These are phyloP conservation scores for Trichopoda pennipes DNA, from an alignment of 2,888 invertebrate species.

Conservation along the genomic window DNA sequence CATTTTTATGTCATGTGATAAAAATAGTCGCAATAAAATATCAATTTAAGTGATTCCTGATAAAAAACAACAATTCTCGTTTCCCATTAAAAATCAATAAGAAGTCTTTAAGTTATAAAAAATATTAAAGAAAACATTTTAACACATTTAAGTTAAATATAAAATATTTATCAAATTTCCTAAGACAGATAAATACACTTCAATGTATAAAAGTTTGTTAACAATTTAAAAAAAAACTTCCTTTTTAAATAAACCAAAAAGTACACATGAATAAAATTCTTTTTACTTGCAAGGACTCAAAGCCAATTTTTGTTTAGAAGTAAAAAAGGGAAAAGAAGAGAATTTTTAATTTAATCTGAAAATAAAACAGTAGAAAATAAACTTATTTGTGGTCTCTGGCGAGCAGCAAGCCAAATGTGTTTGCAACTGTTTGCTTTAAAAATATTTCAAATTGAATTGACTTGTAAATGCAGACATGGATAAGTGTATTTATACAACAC, in stretches of 20 bases:
- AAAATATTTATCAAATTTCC: too few relatives aligned
- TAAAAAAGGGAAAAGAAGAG: slow-evolving; percentile 11
- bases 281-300: background rate
- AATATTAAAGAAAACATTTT: too few relatives aligned
- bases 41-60: too few relatives aligned
- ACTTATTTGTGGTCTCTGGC: slow-evolving; percentile 44
- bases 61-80: too few relatives aligned
- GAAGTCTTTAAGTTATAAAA: too few relatives aligned
- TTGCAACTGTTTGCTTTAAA: background rate
- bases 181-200: too few relatives aligned
- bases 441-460: slow-evolving; percentile 26
- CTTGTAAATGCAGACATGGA: background rate
- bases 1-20: too few relatives aligned
- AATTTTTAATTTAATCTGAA: slow-evolving; percentile 45
- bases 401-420: slow-evolving; percentile 8
- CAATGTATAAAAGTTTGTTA: background rate
- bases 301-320: slow-evolving; percentile 7
- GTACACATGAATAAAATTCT: background rate
- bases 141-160: too few relatives aligned
- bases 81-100: too few relatives aligned
- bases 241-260: too few relatives aligned
- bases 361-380: slow-evolving; percentile 48
- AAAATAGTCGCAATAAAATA: too few relatives aligned
- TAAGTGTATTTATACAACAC: background rate
- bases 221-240: background rate